Base-by-base conservation (phyloP, 2,888 invertebrate species). In the Cactoblastis cactorum region DNA sequence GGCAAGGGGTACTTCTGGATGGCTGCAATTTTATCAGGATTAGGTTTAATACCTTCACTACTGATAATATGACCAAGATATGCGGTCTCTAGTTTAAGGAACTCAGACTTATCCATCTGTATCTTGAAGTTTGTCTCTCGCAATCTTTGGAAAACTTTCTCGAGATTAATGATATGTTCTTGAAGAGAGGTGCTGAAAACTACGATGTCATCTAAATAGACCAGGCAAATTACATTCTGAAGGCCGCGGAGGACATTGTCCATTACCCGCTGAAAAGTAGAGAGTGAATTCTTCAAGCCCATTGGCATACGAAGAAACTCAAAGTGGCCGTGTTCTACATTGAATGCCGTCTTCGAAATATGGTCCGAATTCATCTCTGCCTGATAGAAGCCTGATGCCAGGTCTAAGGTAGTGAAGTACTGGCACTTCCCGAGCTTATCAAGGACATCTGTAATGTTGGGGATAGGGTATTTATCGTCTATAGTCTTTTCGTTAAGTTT, bases 81-180 rank as follows among this genome's bases (percentile, higher is more conserved):
- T 14, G 47, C 47, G 2, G 53, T 57, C 51, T 62, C 59, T 14
- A 49, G 24, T 22, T 55, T 55, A 5, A 61, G 18, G 41, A 61
- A 61, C 32, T 63, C 58, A n/a, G n/a, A n/a, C n/a, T n/a, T n/a
- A n/a, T n/a, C n/a, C n/a, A n/a, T n/a, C n/a, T n/a, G n/a, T n/a
- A n/a, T n/a, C n/a, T n/a, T n/a, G n/a, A 0, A 53, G 60, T 12
- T 63, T 62, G 22, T 62, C 55, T 48, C n/a, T n/a, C n/a, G n/a
- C n/a, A n/a, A n/a, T n/a, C n/a, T n/a, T n/a, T n/a, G n/a, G n/a
- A n/a, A n/a, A n/a, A n/a, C n/a, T n/a, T n/a, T n/a, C n/a, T n/a
- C n/a, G n/a, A n/a, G n/a, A n/a, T n/a, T n/a, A n/a, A n/a, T n/a
- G n/a, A n/a, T n/a, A n/a, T n/a, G n/a, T n/a, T n/a, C n/a, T n/a